Evolutionary conservation across 2,113 vertebrate species (phyloP), one percentile per base, ranked within the genome.

Genomic region (Ardeotis arabs): DNA sequence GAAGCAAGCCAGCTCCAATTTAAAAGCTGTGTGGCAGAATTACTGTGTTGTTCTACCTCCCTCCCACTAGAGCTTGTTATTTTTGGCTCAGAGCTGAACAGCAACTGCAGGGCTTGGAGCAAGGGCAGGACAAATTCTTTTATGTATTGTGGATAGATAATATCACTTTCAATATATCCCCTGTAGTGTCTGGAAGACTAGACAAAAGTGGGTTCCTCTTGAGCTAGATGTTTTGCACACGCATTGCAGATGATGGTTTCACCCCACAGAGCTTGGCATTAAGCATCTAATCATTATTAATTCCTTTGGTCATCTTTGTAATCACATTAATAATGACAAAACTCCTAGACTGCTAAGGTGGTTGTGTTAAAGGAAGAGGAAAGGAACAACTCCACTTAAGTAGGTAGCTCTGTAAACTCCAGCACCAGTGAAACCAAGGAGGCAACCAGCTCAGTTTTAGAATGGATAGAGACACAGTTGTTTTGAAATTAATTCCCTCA

Each of bases 201-300:
- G 49, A 35, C 8, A 75, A 76, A 90, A 10, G 14, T 78, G 33
- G 6, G 5, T 6, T 74, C 23, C 23, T 83, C 37, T 47, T 52
- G 24, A 60, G n/a, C 14, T 35, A 22, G 18, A 6, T 59, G 22
- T 7, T 75, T 77, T 74, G 13, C 31, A 56, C 10, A 35, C 4
- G 31, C 14, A 27, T 58, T 62, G 16, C 7, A 37, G 29, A 39
- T 16, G 33, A 31, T 0, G 1, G 7, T 59, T 82, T 77, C 27
- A 9, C 3, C 33, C 4, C 7, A 12, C 2, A 67, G 19, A 67
- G 25, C 33, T 55, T 93, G 21, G 12, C 31, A 95, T 86, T 84
- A 89, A 73, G 6, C 47, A 84, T 44, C 12, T 90, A 90, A 97
- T 91, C 67, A 75, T 95, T 89, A 95, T 76, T 87, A 91, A 92